These are phyloP conservation scores for Theretra japonica DNA, from an alignment of 2,888 invertebrate species.

Conservation along the genomic window DNA sequence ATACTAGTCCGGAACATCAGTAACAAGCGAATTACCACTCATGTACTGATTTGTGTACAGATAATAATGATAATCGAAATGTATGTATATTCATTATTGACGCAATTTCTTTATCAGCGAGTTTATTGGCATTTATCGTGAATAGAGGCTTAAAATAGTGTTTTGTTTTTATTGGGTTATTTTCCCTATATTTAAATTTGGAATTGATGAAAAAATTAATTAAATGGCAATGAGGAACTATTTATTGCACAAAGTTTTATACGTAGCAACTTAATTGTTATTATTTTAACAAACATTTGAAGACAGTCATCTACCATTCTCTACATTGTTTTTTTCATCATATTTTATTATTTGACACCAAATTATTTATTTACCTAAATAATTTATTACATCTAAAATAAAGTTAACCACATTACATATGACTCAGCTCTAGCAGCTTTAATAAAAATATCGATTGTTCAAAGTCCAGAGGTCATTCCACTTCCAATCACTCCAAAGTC, in stretches of 20 bases:
- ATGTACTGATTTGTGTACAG: not conserved
- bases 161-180: not conserved
- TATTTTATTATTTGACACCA: not conserved
- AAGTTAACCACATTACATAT: no score
- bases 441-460: not conserved
- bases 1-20: not conserved
- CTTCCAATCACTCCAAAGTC: not conserved
- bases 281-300: no score
- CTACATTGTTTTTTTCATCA: no score
- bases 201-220: not conserved
- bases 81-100: not conserved
- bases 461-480: not conserved
- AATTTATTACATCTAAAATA: no score
- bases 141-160: not conserved
- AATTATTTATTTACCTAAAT: not conserved
- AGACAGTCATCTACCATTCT: no score
- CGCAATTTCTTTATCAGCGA: not conserved
- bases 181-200: not conserved
- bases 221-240: no score
- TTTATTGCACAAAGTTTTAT: no score
- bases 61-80: not conserved
- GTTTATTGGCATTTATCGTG: constrained; percentile 16
- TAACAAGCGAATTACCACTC: not conserved
- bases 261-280: no score
- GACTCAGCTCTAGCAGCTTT: no score